Evolutionary conservation across 2,113 vertebrate genomes (phyloP), one percentile per base, ranked within the genome.

Genomic region (Tragelaphus scriptus): DNA sequence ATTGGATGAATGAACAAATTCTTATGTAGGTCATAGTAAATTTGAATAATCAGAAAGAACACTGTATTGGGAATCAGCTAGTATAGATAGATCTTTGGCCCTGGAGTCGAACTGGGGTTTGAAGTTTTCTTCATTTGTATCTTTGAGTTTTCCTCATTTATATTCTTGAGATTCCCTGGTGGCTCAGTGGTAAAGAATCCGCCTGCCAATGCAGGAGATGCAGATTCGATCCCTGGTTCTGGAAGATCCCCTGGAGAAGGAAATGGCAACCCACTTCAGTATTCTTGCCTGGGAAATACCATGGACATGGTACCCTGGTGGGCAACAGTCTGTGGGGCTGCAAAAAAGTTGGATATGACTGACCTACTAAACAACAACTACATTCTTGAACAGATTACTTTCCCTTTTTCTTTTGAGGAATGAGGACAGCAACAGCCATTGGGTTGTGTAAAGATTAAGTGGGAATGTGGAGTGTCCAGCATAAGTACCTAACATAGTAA

Each of bases 1-100:
- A 25, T 86, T 85, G n/a, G 49, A 47, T 89, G 26, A 82, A 90
- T 88, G 68, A 86, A 55, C 49, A 93, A 16, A 56, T 93, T 86
- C 58, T 82, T 94, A 6, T 26, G 21, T 80, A 63, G 30, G 15
- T 85, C 65, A 23, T 80, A 77, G 49, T 91, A 40, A 94, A 63
- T 96, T 94, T 93, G n/a, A 93, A 96, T 89, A 93, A 59, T 91
- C 30, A 87, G 55, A 59, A 93, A 68, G 49, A 65, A 26, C 1
- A 15, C 1, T 88, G 36, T 44, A n/a, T 61, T 94, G 36, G 51
- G 21, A 97, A 44, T 87, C 15, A 68, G 32, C 26, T 63, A 51
- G 6, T 93, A 12, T 61, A 58, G 55, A 86, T 47, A 65, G 26
- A 65, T 97, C 87, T 63, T 79, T 95, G 63, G 28, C 28, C 14